Evolutionary conservation across 2,113 vertebrate species (phyloP).

Genomic region (Pavo muticus): DNA sequence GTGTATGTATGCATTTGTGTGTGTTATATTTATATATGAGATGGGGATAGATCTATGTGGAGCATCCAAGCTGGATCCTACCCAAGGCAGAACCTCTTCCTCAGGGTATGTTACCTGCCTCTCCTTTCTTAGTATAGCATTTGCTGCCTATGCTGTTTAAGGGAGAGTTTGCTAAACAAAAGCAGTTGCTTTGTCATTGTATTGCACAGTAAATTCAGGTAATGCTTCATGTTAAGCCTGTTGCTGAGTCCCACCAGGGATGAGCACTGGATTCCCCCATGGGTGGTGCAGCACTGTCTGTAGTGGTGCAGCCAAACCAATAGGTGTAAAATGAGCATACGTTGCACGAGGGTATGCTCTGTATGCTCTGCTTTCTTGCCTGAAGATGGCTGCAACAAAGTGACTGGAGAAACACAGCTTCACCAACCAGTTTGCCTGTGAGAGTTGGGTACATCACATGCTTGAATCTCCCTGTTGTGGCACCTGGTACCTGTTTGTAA

Average conservation of each 20-base stretch:
- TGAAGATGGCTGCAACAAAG: background rate
- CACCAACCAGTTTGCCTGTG: rapidly evolving
- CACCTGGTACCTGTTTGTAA: background rate
- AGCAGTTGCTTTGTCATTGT: background rate
- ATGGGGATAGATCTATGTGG: background rate
- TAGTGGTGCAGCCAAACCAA: background rate
- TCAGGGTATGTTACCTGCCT: background rate
- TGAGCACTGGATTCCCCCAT: background rate
- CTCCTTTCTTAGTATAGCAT: background rate
- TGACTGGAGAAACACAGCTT: rapidly evolving
- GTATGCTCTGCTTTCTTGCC: background rate
- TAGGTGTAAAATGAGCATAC: background rate
- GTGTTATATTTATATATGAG: too few relatives aligned
- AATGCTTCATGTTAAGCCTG: background rate
- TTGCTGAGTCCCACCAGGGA: background rate
- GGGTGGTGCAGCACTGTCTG: too few relatives aligned
- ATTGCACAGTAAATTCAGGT: background rate
- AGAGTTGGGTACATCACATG: rapidly evolving
- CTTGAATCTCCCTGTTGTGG: background rate
- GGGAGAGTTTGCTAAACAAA: background rate
- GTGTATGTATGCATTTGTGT: background rate
- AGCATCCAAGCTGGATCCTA: background rate
- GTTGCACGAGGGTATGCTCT: background rate
- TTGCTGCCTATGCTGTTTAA: background rate
- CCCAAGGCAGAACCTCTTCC: background rate